These are phyloP conservation scores for Ophiothrix spiculata DNA, from an alignment of 35 echinoderm and acorn worm species.

Conservation along the genomic window DNA sequence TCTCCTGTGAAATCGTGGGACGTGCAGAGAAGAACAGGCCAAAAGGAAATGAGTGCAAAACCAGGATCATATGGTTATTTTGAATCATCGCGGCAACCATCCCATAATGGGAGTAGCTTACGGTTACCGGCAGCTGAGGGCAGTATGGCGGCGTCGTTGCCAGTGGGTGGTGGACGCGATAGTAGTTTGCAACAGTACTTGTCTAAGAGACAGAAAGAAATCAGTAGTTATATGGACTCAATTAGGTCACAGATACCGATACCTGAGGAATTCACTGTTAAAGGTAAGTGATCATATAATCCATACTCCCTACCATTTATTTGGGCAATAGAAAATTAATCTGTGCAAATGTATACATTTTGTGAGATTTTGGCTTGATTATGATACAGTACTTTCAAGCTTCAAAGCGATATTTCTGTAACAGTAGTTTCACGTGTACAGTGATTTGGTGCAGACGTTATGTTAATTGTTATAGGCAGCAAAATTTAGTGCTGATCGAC, in stretches of 20 bases:
- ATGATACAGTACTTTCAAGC: no score
- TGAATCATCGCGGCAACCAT: neutral
- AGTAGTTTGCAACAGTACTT: constrained; percentile 94
- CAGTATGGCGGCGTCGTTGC: neutral
- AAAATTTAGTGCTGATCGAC: no score
- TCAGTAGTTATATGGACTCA: constrained; percentile 90
- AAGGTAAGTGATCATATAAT: no score
- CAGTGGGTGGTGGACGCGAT: constrained; percentile 55
- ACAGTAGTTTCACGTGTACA: no score
- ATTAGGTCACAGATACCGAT: constrained; percentile 84
- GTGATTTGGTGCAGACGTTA: no score
- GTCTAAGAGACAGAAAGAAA: constrained; percentile 82
- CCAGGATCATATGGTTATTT: neutral
- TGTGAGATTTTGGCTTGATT: no score
- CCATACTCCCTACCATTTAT: no score
- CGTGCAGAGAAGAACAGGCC: constrained; percentile 32
- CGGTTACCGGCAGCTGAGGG: constrained; percentile 7
- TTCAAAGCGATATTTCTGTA: no score
- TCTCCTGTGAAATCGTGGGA: constrained; percentile 34
- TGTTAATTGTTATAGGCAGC: no score
- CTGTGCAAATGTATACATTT: no score
- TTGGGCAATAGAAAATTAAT: no score
- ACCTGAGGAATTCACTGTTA: constrained; percentile 80
- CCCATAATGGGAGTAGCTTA: neutral
- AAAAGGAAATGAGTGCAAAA: constrained; percentile 31